Conservation (phyloP, 2,888 invertebrate genomes). For the Macrophya annulata region DNA sequence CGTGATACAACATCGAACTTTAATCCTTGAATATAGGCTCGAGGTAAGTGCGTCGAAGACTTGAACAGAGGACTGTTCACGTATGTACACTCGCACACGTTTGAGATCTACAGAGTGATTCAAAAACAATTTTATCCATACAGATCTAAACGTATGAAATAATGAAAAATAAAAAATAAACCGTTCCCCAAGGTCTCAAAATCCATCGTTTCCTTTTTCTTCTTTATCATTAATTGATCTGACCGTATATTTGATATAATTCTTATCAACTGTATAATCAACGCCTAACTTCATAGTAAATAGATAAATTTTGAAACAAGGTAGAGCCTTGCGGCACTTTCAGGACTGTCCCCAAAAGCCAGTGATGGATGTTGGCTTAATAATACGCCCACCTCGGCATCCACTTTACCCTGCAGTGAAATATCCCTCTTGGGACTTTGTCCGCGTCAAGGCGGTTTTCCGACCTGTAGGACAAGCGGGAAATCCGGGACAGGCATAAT, state of each 20-base stretch:
- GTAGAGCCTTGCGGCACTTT: slow-evolving; percentile 38
- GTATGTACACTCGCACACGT: not conserved
- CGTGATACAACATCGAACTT: slow-evolving; percentile 50
- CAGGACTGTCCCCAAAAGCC: slow-evolving; percentile 51
- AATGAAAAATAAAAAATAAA: too few relatives aligned
- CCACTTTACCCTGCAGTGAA: slow-evolving; percentile 39
- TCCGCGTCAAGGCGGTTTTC: slow-evolving; percentile 32
- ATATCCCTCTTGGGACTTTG: slow-evolving; percentile 42
- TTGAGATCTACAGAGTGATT: slow-evolving; percentile 25
- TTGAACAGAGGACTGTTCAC: slow-evolving; percentile 3
- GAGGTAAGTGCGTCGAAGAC: slow-evolving; percentile 23
- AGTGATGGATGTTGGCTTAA: slow-evolving; percentile 56
- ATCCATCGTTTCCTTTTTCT: too few relatives aligned
- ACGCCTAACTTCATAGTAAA: not conserved
- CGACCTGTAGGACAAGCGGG: slow-evolving; percentile 15
- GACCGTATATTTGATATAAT: not conserved
- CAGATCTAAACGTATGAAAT: not conserved
- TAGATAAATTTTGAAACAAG: slow-evolving; percentile 26
- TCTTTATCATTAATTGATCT: not conserved
- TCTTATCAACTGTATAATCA: not conserved
- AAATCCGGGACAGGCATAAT: slow-evolving; percentile 24
- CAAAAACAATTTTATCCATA: not conserved
- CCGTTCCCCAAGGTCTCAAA: not conserved
- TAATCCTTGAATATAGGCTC: slow-evolving; percentile 27
- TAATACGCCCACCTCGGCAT: slow-evolving; percentile 50